These are phyloP conservation scores for Catalaphyllia jardinei DNA, from an alignment of 64 coral and sea anemone species.

Conservation along the genomic window DNA sequence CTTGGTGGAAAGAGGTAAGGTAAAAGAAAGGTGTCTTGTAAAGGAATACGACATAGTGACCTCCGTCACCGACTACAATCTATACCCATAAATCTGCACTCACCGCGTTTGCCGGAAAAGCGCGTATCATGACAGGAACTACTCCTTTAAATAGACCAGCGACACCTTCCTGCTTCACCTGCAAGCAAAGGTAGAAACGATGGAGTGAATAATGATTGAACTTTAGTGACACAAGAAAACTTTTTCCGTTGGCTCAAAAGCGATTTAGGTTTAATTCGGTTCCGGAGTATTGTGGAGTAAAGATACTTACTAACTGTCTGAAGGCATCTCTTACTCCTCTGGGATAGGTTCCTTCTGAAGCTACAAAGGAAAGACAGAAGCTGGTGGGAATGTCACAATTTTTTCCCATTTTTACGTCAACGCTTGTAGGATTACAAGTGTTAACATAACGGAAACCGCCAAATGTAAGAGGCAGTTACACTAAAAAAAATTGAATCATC, in stretches of 20 bases:
- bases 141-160: constrained; percentile 53
- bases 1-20: too few relatives aligned
- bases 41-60: too few relatives aligned
- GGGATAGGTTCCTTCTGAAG: constrained; percentile 51
- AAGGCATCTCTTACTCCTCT: constrained; percentile 49
- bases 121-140: constrained; percentile 48
- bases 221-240: neutral
- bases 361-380: constrained; percentile 3
- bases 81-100: neutral
- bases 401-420: too few relatives aligned
- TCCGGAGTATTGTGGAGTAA: neutral
- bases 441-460: too few relatives aligned
- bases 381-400: neutral
- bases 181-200: neutral
- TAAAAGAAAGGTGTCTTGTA: too few relatives aligned
- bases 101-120: constrained; percentile 51
- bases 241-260: too few relatives aligned
- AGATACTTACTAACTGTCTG: constrained; percentile 34
- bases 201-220: neutral
- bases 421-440: too few relatives aligned
- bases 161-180: constrained; percentile 44
- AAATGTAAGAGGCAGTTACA: too few relatives aligned
- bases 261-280: neutral
- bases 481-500: too few relatives aligned
- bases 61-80: too few relatives aligned